Evolutionary conservation across 2,113 vertebrate genomes (phyloP).

Genomic region (Saiga tatarica): DNA sequence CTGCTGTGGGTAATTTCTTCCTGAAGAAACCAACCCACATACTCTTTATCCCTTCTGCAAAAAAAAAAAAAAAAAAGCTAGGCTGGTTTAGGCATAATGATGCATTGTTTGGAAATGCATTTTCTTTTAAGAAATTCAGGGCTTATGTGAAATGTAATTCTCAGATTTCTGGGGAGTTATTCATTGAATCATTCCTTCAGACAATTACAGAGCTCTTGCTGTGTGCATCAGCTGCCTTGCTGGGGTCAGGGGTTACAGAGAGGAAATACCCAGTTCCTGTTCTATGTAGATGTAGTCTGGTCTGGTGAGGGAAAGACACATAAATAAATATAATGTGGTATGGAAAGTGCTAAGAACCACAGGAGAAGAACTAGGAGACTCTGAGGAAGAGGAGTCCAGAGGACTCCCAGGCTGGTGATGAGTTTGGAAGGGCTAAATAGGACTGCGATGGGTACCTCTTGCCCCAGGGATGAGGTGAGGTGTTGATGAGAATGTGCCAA

Average conservation of each 20-base stretch:
- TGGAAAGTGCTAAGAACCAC: not conserved
- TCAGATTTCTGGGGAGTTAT: not conserved
- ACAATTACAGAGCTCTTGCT: not conserved
- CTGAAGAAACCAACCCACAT: not conserved
- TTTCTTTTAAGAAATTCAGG: slow-evolving; percentile 4
- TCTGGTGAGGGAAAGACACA: not conserved
- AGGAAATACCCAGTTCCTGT: not conserved
- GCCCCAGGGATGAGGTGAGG: not conserved
- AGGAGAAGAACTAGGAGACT: not conserved
- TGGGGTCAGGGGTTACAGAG: not conserved
- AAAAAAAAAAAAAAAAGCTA: not conserved
- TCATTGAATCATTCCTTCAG: not conserved
- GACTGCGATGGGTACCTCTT: not conserved
- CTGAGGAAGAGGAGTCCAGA: not conserved
- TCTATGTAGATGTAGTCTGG: not conserved
- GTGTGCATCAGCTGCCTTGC: not conserved
- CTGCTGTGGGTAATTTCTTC: not conserved
- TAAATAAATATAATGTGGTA: not conserved
- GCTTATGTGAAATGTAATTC: not conserved
- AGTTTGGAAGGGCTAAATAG: not conserved
- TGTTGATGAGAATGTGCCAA: not conserved
- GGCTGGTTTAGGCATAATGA: not conserved
- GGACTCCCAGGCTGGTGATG: not conserved
- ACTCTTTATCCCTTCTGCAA: not conserved
- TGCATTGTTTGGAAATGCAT: not conserved